phyloP scores from a whole-genome alignment of 2,113 vertebrate genomes.

The Octodon degus region DNA sequence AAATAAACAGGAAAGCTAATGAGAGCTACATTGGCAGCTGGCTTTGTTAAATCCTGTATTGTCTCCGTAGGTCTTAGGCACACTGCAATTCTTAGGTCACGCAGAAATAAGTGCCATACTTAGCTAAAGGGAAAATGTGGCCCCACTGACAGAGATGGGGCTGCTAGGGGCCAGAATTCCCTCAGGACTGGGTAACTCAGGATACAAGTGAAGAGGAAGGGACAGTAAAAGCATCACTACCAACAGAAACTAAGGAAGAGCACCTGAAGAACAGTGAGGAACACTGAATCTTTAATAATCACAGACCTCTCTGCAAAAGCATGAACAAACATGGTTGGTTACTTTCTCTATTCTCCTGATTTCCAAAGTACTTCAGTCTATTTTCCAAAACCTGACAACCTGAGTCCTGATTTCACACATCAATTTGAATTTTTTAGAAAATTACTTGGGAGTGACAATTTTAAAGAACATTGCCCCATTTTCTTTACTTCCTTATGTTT shows the following conservation, averaged over 20 bases:
- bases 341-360: constrained; percentile 14
- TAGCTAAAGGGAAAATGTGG: background rate
- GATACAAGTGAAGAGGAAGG: background rate
- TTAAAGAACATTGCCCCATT: background rate
- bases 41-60: background rate
- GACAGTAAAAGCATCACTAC: background rate
- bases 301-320: background rate
- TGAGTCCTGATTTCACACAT: constrained; percentile 11
- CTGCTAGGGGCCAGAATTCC: background rate
- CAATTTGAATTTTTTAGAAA: constrained; percentile 52
- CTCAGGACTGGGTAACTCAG: background rate
- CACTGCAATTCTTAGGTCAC: background rate
- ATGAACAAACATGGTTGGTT: background rate
- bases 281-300: constrained; percentile 18
- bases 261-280: constrained; percentile 3
- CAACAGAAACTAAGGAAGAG: constrained; percentile 1
- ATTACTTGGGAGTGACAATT: constrained; percentile 16
- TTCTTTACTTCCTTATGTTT: constrained; percentile 23
- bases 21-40: background rate
- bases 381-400: constrained; percentile 22
- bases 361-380: constrained; percentile 7
- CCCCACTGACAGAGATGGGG: background rate
- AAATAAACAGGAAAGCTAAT: background rate
- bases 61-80: background rate
- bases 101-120: background rate